phyloP scores from a whole-genome alignment of 2,888 invertebrate genomes.

The Drosophila mimica region DNA sequence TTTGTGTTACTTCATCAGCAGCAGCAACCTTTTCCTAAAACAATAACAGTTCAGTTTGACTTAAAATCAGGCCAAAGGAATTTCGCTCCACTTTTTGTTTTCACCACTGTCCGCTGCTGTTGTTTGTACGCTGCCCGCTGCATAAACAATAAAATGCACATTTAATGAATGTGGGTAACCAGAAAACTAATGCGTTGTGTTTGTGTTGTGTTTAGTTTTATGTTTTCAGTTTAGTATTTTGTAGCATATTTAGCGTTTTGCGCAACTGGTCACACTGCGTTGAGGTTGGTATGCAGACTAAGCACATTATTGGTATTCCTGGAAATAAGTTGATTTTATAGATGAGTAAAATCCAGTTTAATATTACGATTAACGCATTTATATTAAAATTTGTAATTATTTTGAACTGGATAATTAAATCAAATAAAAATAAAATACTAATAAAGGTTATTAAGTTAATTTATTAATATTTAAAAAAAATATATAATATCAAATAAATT shows the following conservation, averaged over 20 bases:
- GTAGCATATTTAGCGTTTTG: not conserved
- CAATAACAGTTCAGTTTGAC: constrained; percentile 9
- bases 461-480: no score
- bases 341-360: not conserved
- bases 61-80: not conserved
- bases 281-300: not conserved
- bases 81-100: constrained; percentile 1
- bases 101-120: constrained; percentile 1
- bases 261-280: constrained; percentile 16
- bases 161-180: constrained; percentile 7
- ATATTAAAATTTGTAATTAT: not conserved
- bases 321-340: not conserved
- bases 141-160: constrained; percentile 38
- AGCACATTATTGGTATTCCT: not conserved
- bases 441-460: not conserved
- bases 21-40: not conserved
- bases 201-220: constrained; percentile 3
- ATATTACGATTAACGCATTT: not conserved
- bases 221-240: constrained; percentile 15
- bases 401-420: not conserved
- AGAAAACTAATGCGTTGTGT: not conserved
- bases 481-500: not conserved
- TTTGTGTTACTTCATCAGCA: constrained; percentile 20
- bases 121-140: constrained; percentile 10
- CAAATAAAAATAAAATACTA: not conserved